Evolutionary conservation across 2,797 vertebrate genomes (phyloP), one percentile per base, ranked within the genome.

Genomic region (Aulostomus chinensis): DNA sequence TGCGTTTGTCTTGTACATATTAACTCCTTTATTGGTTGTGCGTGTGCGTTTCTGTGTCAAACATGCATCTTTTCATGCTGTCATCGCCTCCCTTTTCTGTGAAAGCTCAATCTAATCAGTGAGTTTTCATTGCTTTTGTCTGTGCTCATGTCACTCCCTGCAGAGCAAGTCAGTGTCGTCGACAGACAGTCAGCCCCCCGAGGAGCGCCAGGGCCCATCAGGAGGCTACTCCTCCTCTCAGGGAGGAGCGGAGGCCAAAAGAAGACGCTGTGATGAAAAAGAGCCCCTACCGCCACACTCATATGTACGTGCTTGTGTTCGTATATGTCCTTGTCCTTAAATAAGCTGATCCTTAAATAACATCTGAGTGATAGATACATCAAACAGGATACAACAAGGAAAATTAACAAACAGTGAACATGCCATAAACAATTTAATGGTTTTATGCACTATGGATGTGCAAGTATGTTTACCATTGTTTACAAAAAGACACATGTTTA

Each of bases 161-260:
- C 84, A 95, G 94, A 95, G 93, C 9, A 57, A 81, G 36, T 94
- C 92, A 0, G 87, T 90, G 1, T 95, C 94, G 0, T 92, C 93
- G 1, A 87, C 92, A 0, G 93, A 93, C 83, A 94, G 94, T 51
- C 86, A 84, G 58, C 91, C 72, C 25, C 70, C 71, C 0, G 93
- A 94, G 57, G 93, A 92, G 57, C 85, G 17, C 2, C 71, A 77
- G 2, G 82, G 91, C 1, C 86, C 88, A 3, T 86, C 69, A 0
- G 68, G 2, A 55, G 92, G 69, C 15, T 88, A 88, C 41, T 84
- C 87, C 55, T 73, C 73, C 7, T 69, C 2, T 20, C 92, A 78
- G 64, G 84, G 82, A 80, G 82, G 85, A 32, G 81, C 76, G 0
- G 90, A 93, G 28, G 86, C 88, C 47, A 93, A 93, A 73, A 88